Evolutionary conservation across 2,888 invertebrate species (phyloP).

Genomic region (Erebia ligea): DNA sequence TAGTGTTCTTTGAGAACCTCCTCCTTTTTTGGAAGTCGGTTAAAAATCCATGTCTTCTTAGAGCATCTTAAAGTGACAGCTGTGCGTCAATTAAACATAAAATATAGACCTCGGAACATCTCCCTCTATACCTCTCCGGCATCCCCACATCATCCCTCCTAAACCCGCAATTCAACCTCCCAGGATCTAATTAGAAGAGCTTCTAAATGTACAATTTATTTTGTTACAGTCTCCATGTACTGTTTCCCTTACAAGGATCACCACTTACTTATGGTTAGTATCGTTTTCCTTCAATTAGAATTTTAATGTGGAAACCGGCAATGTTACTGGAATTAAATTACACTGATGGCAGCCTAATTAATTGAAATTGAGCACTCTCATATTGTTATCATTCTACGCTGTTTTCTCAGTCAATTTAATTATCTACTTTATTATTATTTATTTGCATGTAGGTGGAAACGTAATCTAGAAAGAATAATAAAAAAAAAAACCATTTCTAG

Average conservation of each 20-base stretch:
- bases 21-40: too few species aligned
- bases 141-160: slow-evolving; percentile 39
- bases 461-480: too few species aligned
- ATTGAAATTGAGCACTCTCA: neutral
- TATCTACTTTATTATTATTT: too few species aligned
- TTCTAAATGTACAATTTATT: slow-evolving; percentile 78
- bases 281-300: slow-evolving; percentile 51
- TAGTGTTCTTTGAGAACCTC: slow-evolving; percentile 51
- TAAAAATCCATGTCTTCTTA: slow-evolving; percentile 77
- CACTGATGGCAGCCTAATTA: slow-evolving; percentile 25
- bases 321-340: slow-evolving; percentile 33
- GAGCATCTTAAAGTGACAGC: slow-evolving; percentile 78
- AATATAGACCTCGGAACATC: slow-evolving; percentile 71
- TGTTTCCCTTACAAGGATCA: slow-evolving; percentile 71
- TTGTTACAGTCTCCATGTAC: slow-evolving; percentile 74
- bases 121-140: slow-evolving; percentile 43
- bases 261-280: slow-evolving; percentile 64
- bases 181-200: slow-evolving; percentile 76
- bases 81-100: slow-evolving; percentile 81
- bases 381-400: neutral
- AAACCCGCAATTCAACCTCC: slow-evolving; percentile 55
- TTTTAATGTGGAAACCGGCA: slow-evolving; percentile 38
- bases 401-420: neutral
- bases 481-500: too few species aligned
- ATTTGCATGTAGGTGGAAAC: neutral